Percentiles rank a stretch among this genome's conserved stretches.
phyloP scores from a whole-genome alignment of 92 coral and sea anemone species.

The Muricea muricata region DNA sequence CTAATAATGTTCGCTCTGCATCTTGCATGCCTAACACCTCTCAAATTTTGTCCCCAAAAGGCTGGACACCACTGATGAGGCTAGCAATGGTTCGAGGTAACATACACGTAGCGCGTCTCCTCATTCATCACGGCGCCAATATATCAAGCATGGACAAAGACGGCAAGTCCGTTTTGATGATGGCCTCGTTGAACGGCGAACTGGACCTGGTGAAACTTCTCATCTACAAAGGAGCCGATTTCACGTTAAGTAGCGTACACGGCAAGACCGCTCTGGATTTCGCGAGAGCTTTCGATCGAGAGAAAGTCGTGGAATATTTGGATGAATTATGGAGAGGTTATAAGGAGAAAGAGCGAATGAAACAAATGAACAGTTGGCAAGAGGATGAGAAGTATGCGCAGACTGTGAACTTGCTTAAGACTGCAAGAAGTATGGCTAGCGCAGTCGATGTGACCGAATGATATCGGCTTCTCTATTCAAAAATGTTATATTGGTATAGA shows the following conservation, averaged over 20 bases:
- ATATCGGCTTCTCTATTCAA: background rate
- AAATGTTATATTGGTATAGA: background rate
- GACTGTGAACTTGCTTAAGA: constrained; percentile 17
- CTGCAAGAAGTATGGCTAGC: constrained; percentile 24
- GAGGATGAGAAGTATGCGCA: constrained; percentile 38
- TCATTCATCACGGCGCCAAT: constrained; percentile 94
- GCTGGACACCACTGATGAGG: constrained; percentile 96
- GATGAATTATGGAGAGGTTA: constrained; percentile 77
- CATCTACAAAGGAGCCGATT: constrained; percentile 83
- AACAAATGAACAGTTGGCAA: constrained; percentile 20
- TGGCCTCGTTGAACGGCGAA: constrained; percentile 90
- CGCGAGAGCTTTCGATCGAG: constrained; percentile 91
- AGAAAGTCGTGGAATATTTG: constrained; percentile 75
- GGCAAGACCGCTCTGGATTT: constrained; percentile 97
- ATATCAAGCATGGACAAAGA: constrained; percentile 88
- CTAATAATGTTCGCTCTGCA: no score
- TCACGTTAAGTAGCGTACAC: constrained; percentile 72
- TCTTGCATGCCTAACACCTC: no score
- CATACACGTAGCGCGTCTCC: constrained; percentile 82
- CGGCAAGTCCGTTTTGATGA: constrained; percentile 89
- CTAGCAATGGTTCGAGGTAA: constrained; percentile 84
- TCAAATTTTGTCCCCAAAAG: no score
- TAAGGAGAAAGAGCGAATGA: constrained; percentile 73
- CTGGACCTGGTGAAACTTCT: constrained; percentile 87
- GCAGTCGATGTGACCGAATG: background rate